Percentiles rank a stretch among this genome's conserved stretches.
Conservation (phyloP, 1,140 invertebrate genomes). For the Caenorhabditis inopinata region DNA sequence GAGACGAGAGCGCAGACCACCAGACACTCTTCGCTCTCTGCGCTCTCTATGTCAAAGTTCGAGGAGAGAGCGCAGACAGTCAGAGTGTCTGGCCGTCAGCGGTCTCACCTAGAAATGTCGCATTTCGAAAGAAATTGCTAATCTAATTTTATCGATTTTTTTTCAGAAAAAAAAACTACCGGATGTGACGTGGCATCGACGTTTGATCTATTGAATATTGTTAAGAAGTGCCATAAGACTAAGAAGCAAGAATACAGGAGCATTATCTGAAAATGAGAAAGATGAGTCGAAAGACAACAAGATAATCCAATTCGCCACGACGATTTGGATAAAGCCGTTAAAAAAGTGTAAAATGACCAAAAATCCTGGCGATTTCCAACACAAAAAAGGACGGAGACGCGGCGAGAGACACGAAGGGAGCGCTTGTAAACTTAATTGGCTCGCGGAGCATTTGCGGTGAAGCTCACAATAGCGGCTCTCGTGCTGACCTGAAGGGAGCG, state of each 20-base stretch:
- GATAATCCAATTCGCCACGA: too few species aligned
- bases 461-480: too few species aligned
- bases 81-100: too few species aligned
- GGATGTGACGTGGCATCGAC: not conserved
- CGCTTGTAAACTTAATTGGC: not conserved
- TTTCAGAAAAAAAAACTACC: not conserved
- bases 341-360: constrained; percentile 22
- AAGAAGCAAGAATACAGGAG: constrained; percentile 17
- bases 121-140: too few species aligned
- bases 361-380: not conserved
- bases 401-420: not conserved
- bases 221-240: constrained; percentile 18
- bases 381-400: not conserved
- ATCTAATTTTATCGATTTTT: too few species aligned
- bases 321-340: not conserved
- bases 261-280: not conserved
- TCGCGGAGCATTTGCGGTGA: not conserved
- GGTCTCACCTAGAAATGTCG: too few species aligned
- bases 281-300: not conserved
- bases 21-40: too few species aligned
- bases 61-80: too few species aligned
- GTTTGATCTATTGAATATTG: not conserved
- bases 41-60: too few species aligned
- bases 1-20: not conserved
- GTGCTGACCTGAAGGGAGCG: too few species aligned